A percentile compares a stretch with the other conserved stretches of the same genome.
phyloP scores from a whole-genome alignment of 23 tunicate species.

The Ascidia mentula region DNA sequence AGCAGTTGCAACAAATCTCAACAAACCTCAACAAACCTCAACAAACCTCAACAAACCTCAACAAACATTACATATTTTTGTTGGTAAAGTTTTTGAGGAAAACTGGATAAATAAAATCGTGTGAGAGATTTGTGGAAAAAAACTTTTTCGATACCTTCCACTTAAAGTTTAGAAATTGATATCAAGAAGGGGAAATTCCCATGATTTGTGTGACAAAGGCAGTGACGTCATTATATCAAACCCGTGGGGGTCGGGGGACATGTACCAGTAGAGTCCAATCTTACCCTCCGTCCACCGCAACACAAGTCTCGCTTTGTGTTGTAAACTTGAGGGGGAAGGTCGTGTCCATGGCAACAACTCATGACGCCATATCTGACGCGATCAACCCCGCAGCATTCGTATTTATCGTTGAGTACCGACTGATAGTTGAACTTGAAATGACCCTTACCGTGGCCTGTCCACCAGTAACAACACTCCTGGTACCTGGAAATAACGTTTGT shows the following conservation, averaged over 20 bases:
- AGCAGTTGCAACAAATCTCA: no score
- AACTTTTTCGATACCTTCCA: no score
- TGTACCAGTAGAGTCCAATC: background rate
- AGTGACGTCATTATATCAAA: no score
- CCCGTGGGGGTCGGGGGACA: background rate
- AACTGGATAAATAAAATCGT: no score
- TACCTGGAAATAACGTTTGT: slow-evolving; percentile 21
- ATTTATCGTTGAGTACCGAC: slow-evolving; percentile 1
- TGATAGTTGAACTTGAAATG: background rate
- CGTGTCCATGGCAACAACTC: slow-evolving; percentile 71
- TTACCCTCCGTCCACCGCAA: slow-evolving; percentile 59
- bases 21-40: no score
- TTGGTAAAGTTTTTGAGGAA: no score
- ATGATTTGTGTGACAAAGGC: no score
- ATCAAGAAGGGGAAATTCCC: no score
- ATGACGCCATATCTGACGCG: slow-evolving; percentile 48
- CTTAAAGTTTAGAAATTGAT: no score
- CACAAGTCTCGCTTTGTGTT: slow-evolving; percentile 35
- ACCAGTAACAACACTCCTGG: slow-evolving; percentile 81
- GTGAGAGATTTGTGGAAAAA: no score
- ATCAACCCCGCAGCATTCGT: slow-evolving; percentile 84
- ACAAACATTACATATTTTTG: no score
- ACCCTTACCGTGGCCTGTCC: slow-evolving; percentile 88
- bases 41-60: no score
- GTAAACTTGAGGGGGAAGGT: slow-evolving; percentile 56